A percentile compares a stretch with the other conserved stretches of the same genome.
Conservation (phyloP, 2,113 vertebrate genomes). For the Psettodes erumei region DNA sequence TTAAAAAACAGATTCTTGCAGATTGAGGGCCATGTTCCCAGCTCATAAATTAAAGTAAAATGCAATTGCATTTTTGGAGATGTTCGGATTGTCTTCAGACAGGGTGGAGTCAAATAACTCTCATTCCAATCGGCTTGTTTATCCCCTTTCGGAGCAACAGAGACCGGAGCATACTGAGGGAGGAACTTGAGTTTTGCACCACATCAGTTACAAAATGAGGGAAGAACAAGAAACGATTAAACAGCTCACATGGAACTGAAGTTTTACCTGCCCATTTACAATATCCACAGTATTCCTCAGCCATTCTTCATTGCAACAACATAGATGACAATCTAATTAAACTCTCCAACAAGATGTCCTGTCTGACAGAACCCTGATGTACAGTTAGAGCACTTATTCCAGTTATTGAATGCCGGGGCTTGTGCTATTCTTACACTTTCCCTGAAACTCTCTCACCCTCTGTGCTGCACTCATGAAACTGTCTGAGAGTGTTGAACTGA, state of each 20-base stretch:
- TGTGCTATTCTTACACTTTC: constrained; percentile 66
- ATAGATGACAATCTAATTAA: constrained; percentile 1
- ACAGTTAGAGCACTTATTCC: constrained; percentile 47
- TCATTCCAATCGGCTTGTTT: background rate
- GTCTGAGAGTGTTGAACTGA: background rate
- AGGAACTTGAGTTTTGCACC: background rate
- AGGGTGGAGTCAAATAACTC: background rate
- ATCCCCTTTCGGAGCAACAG: background rate
- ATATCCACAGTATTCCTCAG: constrained; percentile 39
- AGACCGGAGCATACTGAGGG: background rate
- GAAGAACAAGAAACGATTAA: background rate
- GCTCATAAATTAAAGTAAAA: background rate
- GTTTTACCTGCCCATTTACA: constrained; percentile 42
- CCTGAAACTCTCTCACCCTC: constrained; percentile 49
- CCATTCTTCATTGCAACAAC: constrained; percentile 28
- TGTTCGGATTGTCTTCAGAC: background rate
- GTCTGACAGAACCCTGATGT: constrained; percentile 39
- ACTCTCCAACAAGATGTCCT: constrained; percentile 2
- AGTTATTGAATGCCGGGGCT: constrained; percentile 41
- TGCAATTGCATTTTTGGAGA: background rate
- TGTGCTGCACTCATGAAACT: constrained; percentile 30
- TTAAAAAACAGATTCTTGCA: background rate
- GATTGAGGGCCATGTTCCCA: background rate
- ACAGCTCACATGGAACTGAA: background rate
- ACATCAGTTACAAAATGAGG: constrained; percentile 13